Evolutionary conservation across 2,113 vertebrate genomes (phyloP).

Genomic region (Scomber colias): DNA sequence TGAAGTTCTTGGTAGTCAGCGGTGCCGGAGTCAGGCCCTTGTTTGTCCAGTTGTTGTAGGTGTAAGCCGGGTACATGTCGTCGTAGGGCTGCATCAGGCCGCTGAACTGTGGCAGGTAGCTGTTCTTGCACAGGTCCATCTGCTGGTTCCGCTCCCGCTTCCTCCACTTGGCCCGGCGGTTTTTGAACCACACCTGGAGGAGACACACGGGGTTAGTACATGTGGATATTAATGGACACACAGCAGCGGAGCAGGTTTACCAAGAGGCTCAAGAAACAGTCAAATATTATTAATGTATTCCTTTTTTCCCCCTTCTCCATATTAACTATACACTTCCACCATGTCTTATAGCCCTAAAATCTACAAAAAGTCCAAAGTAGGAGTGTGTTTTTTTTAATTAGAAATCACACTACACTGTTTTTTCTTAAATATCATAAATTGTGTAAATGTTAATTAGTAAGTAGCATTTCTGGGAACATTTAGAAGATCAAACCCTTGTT

Average conservation of each 20-base stretch:
- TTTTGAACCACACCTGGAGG: conserved; percentile 98
- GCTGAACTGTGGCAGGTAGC: conserved; percentile 99
- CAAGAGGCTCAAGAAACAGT: no score
- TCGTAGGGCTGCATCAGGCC: conserved; percentile 98
- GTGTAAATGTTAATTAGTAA: no score
- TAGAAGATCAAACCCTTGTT: no score
- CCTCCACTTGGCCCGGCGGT: conserved; percentile 98
- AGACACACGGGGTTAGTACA: conserved; percentile 21
- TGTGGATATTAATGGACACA: not conserved
- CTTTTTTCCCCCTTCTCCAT: no score
- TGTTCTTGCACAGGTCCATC: conserved; percentile 99
- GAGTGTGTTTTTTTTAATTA: no score
- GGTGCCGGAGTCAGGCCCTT: conserved; percentile 94
- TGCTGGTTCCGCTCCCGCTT: conserved; percentile 99
- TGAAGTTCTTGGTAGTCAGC: conserved; percentile 97
- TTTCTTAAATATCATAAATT: no score
- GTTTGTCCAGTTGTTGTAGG: conserved; percentile 99
- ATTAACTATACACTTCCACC: no score
- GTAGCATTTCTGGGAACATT: no score
- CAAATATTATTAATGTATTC: not conserved
- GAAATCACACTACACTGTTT: no score
- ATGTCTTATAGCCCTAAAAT: no score
- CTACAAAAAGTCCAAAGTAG: no score
- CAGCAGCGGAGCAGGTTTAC: not conserved
- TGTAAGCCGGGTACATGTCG: conserved; percentile 97